These are phyloP conservation scores for Tragelaphus imberbis DNA, from an alignment of 2,113 vertebrate genomes.

Conservation along the genomic window DNA sequence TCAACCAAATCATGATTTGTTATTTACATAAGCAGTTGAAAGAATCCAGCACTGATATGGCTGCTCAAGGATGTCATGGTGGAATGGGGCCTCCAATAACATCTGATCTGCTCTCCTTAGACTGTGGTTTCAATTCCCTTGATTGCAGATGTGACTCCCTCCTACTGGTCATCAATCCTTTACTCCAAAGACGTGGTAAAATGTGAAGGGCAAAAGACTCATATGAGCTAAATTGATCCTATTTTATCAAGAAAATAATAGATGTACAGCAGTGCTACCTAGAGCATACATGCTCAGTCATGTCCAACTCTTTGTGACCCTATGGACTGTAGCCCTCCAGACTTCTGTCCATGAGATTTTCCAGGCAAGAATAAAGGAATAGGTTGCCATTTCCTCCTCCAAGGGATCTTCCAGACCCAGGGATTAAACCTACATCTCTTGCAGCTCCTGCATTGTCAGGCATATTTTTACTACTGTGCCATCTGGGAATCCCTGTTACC, in stretches of 20 bases:
- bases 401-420: background rate
- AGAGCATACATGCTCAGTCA: background rate
- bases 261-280: background rate
- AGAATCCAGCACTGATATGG: no score
- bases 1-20: background rate
- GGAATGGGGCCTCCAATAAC: background rate
- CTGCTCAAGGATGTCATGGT: background rate
- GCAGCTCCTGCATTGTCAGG: background rate
- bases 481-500: background rate
- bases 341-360: background rate
- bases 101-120: background rate
- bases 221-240: background rate
- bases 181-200: background rate
- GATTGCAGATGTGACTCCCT: background rate
- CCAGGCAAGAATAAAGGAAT: background rate
- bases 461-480: background rate
- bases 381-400: background rate
- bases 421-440: background rate
- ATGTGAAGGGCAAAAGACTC: background rate
- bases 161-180: background rate
- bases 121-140: background rate
- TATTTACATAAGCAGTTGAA: background rate
- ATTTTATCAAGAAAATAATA: background rate
- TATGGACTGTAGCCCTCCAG: background rate
- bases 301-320: background rate